These are phyloP conservation scores for Phymatocera aterrima DNA, from an alignment of 2,888 invertebrate species.

Conservation along the genomic window DNA sequence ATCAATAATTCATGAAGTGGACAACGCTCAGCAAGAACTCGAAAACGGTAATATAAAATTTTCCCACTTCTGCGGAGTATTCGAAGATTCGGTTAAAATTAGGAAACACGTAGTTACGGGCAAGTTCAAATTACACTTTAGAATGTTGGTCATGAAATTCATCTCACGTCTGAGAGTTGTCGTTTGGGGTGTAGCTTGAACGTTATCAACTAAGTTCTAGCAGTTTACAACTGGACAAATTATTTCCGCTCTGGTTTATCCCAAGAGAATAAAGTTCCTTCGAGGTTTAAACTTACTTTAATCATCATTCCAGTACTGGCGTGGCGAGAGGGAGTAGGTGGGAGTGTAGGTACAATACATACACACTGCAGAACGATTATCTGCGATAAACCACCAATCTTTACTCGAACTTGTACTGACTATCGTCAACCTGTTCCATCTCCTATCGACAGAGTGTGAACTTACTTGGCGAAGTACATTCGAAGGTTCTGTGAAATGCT, in stretches of 20 bases:
- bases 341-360: not conserved
- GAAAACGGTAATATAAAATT: not conserved
- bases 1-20: not conserved
- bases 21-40: not conserved
- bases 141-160: not conserved
- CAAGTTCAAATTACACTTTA: not conserved
- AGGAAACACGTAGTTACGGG: not conserved
- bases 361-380: not conserved
- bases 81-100: not conserved
- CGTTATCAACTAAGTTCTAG: conserved; percentile 34
- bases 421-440: too few relatives aligned
- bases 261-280: not conserved
- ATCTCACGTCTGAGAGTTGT: conserved; percentile 19
- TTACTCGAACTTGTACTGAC: too few relatives aligned
- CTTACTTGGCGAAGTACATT: too few relatives aligned
- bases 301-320: conserved; percentile 14
- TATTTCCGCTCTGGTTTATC: conserved; percentile 30
- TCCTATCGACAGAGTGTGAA: too few relatives aligned
- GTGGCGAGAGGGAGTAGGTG: not conserved
- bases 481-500: too few relatives aligned
- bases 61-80: not conserved
- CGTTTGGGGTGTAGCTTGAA: conserved; percentile 24
- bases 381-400: not conserved
- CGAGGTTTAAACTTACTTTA: conserved; percentile 15
- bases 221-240: conserved; percentile 37